Conservation (phyloP, 2,797 vertebrate species). For the Distichodus sexfasciatus region DNA sequence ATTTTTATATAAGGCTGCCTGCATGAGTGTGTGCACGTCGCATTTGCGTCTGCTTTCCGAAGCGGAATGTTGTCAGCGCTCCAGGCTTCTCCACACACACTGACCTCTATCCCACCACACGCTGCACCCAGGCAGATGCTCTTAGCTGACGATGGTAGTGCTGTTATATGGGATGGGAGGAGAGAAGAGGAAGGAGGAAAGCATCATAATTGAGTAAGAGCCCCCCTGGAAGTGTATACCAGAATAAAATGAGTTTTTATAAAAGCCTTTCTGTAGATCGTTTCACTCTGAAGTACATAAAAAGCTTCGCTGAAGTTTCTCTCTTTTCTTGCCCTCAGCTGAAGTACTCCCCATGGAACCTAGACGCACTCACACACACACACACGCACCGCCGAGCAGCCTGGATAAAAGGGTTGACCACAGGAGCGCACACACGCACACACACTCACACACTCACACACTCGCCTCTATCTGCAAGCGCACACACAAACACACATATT, state of each 20-base stretch:
- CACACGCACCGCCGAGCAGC: conserved; percentile 52
- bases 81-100: conserved; percentile 63
- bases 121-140: conserved; percentile 55
- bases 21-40: background rate
- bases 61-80: conserved; percentile 52
- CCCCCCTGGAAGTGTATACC: conserved; percentile 65
- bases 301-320: conserved; percentile 72
- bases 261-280: conserved; percentile 66
- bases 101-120: conserved; percentile 61
- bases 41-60: conserved; percentile 36
- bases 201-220: conserved; percentile 72
- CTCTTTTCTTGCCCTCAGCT: conserved; percentile 66
- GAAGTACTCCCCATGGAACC: conserved; percentile 68
- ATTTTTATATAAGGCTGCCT: background rate
- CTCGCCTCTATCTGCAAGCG: conserved; percentile 26
- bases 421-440: conserved; percentile 39
- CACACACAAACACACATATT: conserved; percentile 40
- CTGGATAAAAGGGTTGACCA: conserved; percentile 72
- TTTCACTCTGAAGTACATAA: conserved; percentile 78
- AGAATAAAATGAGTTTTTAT: conserved; percentile 61
- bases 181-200: conserved; percentile 50
- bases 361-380: conserved; percentile 50
- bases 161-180: conserved; percentile 65
- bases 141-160: conserved; percentile 61
- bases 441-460: conserved; percentile 10